Percentiles rank a stretch among this genome's conserved stretches.
Conservation (phyloP, 2,797 vertebrate species). For the Botia kubotai region DNA sequence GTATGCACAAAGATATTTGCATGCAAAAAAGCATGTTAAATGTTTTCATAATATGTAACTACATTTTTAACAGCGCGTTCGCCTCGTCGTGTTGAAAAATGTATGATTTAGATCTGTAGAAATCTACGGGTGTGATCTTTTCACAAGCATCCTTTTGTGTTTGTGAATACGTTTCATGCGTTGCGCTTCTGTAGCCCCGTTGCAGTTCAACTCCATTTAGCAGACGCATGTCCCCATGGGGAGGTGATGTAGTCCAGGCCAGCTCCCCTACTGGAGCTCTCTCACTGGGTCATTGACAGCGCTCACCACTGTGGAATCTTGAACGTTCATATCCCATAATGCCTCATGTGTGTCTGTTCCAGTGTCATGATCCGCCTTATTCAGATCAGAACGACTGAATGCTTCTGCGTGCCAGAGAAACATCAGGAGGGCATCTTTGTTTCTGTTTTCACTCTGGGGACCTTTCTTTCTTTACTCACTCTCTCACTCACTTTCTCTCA, state of each 20-base stretch:
- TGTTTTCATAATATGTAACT: not conserved
- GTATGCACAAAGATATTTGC: not conserved
- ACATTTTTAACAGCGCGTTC: not conserved
- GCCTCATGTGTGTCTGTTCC: slow-evolving; percentile 9
- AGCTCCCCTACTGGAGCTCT: slow-evolving; percentile 8
- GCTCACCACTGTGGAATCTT: slow-evolving; percentile 1
- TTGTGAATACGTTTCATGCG: not conserved
- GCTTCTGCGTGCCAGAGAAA: not conserved
- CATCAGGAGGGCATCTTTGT: slow-evolving; percentile 3
- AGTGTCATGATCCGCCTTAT: not conserved
- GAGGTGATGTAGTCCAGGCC: slow-evolving; percentile 19
- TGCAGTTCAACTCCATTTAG: slow-evolving; percentile 21
- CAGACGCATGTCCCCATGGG: not conserved
- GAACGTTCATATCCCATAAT: slow-evolving; percentile 32
- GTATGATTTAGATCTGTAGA: not conserved
- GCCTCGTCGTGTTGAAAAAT: not conserved
- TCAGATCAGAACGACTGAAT: slow-evolving; percentile 2
- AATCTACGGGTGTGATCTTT: not conserved
- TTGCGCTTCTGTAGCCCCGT: not conserved
- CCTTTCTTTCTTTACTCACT: not conserved
- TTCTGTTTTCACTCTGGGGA: not conserved
- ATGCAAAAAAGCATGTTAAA: not conserved
- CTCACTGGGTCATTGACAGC: slow-evolving; percentile 24
- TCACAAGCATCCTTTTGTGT: not conserved
- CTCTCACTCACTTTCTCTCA: not conserved